Evolutionary conservation across 2,888 invertebrate genomes (phyloP), one percentile per base, ranked within the genome.

Genomic region (Drosophila niveifrons): DNA sequence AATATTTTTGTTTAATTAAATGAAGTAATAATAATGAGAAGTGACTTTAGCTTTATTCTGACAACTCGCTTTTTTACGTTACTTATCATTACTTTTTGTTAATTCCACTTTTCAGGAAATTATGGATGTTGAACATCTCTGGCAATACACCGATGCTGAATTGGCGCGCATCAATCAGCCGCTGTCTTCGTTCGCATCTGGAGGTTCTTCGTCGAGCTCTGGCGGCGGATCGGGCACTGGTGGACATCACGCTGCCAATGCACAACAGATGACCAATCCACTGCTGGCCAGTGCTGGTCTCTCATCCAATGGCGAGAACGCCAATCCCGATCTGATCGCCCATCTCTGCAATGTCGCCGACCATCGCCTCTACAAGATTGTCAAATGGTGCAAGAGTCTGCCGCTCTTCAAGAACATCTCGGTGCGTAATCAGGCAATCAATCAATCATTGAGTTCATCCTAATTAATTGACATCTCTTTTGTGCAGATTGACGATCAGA

Each of bases 361-460:
- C 92, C 97, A 98, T 92, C 94, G 98, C 51, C 94, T 99, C 15
- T 99, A 98, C 92, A 98, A 98, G 94, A 98, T 99, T 82, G 99
- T 99, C 73, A 98, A 98, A 92, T 99, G 99, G 99, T 98, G 98
- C 93, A 97, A 99, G 92, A 98, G 98, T 92, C 93, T 99, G 91
- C 98, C 99, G 13, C 94, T 99, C 28, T 99, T 99, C 92, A 98
- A 98, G 92, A 97, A 98, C 93, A 98, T 99, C 87, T 97, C 98
- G 89, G 97, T 97, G 90, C 94, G 95, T 93, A 52, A 34, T 17
- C 39, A 17, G 7, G 17, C 47, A 18, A 28, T 29, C 11, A 3
- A 18, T 28, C 34, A 43, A 2, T 8, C 0, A 0, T 18, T 2
- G 0, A 8, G 8, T 29, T 11, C 0, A 4, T 11, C 9, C 1